These are phyloP conservation scores for Gobio occitaniae DNA, from an alignment of 2,797 vertebrate genomes.

Conservation along the genomic window DNA sequence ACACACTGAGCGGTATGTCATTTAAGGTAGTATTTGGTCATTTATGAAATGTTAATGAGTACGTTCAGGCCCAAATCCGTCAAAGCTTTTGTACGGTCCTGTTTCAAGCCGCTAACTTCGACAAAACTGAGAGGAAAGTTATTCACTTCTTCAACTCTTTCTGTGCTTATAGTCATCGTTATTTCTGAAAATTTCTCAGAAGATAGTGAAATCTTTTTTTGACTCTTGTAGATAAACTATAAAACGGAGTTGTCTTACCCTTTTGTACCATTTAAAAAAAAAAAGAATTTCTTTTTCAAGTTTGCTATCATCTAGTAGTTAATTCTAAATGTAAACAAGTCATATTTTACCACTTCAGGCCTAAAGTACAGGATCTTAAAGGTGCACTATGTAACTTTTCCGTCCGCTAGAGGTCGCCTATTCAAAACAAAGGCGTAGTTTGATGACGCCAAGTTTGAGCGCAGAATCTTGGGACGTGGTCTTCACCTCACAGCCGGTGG, in stretches of 20 bases:
- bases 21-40: conserved; percentile 19
- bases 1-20: neutral
- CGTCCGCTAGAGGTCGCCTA: too few relatives aligned
- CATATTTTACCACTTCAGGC: neutral
- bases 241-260: neutral
- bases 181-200: neutral
- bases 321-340: neutral
- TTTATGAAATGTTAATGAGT: conserved; percentile 19
- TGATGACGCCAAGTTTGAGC: too few relatives aligned
- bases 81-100: neutral
- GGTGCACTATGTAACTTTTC: too few relatives aligned
- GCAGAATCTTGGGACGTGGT: too few relatives aligned
- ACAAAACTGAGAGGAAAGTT: conserved; percentile 9
- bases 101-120: neutral
- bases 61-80: neutral
- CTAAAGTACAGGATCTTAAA: neutral
- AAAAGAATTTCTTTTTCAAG: neutral
- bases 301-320: neutral
- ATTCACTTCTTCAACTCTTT: conserved; percentile 10
- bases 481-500: too few relatives aligned
- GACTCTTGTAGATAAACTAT: neutral
- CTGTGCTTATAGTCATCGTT: neutral
- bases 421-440: too few relatives aligned
- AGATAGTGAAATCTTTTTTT: neutral
- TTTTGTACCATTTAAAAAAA: neutral